phyloP scores from a whole-genome alignment of 1,140 invertebrate species.

The Drosophila tropicalis region DNA sequence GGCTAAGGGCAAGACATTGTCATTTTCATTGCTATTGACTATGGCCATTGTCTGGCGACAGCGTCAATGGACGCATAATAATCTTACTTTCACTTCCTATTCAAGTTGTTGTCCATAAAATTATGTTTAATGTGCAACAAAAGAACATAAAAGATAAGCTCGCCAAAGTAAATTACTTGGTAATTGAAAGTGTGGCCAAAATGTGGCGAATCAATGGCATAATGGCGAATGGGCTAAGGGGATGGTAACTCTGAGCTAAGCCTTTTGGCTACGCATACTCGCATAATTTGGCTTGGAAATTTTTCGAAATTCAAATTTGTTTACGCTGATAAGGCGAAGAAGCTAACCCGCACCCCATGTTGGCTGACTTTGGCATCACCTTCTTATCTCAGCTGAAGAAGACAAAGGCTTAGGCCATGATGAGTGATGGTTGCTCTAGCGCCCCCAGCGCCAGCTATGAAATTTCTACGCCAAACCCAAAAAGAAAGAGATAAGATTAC shows the following conservation, averaged over 20 bases:
- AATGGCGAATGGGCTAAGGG: slow-evolving; percentile 3
- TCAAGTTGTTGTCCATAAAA: slow-evolving; percentile 45
- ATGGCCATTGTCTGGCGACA: slow-evolving; percentile 6
- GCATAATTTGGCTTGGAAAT: slow-evolving; percentile 66
- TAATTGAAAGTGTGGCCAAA: slow-evolving; percentile 53
- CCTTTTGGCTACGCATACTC: slow-evolving; percentile 42
- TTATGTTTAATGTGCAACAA: slow-evolving; percentile 45
- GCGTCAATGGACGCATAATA: slow-evolving; percentile 65
- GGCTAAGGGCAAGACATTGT: slow-evolving; percentile 11
- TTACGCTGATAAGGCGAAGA: slow-evolving; percentile 48
- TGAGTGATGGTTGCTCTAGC: slow-evolving; percentile 64
- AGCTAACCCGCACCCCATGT: neutral
- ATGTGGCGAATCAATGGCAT: slow-evolving; percentile 33
- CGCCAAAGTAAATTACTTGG: neutral
- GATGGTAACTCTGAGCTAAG: slow-evolving; percentile 16
- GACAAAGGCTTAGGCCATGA: slow-evolving; percentile 64
- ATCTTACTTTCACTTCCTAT: slow-evolving; percentile 45
- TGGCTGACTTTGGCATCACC: neutral
- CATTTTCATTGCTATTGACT: slow-evolving; percentile 18
- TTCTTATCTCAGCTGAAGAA: slow-evolving; percentile 50
- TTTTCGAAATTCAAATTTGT: slow-evolving; percentile 53
- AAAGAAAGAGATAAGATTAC: slow-evolving; percentile 67
- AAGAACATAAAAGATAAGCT: slow-evolving; percentile 33
- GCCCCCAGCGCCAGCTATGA: slow-evolving; percentile 41
- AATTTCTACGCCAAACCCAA: slow-evolving; percentile 30